These are phyloP conservation scores for Lathamus discolor DNA, from an alignment of 2,113 vertebrate species.

Conservation along the genomic window DNA sequence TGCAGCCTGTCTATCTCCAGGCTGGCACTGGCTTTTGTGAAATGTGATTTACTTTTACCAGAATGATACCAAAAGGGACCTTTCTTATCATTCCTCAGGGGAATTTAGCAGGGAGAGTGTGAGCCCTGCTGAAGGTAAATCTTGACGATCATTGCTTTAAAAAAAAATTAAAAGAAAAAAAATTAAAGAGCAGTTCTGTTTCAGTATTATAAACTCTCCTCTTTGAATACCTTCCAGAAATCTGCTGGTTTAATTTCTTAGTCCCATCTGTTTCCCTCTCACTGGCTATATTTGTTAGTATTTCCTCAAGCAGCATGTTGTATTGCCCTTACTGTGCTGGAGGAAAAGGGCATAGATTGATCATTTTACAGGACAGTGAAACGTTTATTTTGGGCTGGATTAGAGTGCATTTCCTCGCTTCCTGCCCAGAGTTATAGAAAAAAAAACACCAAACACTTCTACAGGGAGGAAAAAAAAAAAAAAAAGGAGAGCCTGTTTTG, in stretches of 20 bases:
- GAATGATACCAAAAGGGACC: constrained; percentile 64
- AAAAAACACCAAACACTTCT: constrained; percentile 1
- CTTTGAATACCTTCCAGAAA: constrained; percentile 79
- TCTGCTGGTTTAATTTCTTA: constrained; percentile 82
- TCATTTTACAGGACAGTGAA: constrained; percentile 76
- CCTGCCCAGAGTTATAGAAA: constrained; percentile 47
- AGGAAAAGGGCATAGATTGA: constrained; percentile 78
- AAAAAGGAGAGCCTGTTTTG: not conserved
- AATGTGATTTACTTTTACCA: constrained; percentile 66
- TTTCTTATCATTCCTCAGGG: constrained; percentile 58
- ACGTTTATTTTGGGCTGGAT: constrained; percentile 69
- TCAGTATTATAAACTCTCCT: constrained; percentile 71
- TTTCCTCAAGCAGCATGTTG: constrained; percentile 81
- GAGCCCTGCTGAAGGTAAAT: constrained; percentile 48
- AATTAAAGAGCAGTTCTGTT: constrained; percentile 77
- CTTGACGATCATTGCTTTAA: constrained; percentile 46
- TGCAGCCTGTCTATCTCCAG: constrained; percentile 67
- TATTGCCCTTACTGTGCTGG: constrained; percentile 73
- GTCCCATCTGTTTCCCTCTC: constrained; percentile 82
- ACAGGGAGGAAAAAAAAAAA: not conserved
- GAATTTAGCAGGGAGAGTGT: constrained; percentile 47
- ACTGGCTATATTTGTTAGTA: constrained; percentile 82
- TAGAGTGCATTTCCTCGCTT: constrained; percentile 49
- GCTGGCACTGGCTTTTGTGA: constrained; percentile 76
- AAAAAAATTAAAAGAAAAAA: constrained; percentile 13